Conservation (phyloP, 2,113 vertebrate species). For the Gorsachius goisagi region DNA sequence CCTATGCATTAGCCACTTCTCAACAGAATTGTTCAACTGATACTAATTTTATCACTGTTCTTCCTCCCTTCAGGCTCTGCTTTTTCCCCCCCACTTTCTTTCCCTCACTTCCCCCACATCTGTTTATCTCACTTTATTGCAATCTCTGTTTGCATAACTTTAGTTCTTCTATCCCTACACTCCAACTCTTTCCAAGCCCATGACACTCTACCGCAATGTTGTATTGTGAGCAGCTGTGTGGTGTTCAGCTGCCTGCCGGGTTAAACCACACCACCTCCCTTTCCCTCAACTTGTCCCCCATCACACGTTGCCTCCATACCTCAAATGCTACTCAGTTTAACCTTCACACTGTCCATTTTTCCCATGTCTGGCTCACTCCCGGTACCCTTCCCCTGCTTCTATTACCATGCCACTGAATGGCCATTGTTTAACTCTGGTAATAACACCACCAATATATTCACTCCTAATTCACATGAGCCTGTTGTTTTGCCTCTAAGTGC, state of each 20-base stretch:
- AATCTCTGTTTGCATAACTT: not conserved
- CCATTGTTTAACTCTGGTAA: not conserved
- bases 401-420: not conserved
- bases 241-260: no score
- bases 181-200: not conserved
- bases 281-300: not conserved
- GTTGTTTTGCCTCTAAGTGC: not conserved
- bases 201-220: not conserved
- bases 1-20: not conserved
- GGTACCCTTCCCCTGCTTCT: not conserved
- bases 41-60: not conserved
- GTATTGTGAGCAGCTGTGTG: not conserved
- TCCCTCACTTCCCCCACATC: accelerated
- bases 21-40: not conserved
- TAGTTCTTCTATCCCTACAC: not conserved
- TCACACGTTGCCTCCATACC: not conserved
- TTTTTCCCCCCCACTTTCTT: not conserved
- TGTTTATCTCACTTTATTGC: not conserved
- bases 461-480: not conserved
- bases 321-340: not conserved
- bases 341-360: not conserved
- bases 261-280: no score
- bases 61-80: not conserved
- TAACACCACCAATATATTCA: not conserved
- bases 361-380: not conserved